phyloP scores from a whole-genome alignment of 1,140 invertebrate species.

The Temnothorax longispinosus region DNA sequence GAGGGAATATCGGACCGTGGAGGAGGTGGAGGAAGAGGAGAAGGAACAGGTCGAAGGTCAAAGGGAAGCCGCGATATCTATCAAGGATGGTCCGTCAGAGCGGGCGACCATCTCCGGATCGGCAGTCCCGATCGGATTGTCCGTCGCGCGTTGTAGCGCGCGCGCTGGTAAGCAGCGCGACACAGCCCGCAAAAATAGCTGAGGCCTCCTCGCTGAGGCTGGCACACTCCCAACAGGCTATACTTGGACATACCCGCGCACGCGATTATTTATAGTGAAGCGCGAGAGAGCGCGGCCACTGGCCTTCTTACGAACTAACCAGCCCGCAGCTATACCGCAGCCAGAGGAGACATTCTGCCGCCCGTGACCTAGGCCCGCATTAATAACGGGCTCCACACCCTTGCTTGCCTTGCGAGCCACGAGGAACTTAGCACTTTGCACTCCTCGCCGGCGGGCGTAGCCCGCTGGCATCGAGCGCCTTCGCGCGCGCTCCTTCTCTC shows the following conservation, averaged over 20 bases:
- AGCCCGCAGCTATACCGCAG: constrained; percentile 72
- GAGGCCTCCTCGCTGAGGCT: constrained; percentile 84
- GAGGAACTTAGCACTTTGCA: constrained; percentile 50
- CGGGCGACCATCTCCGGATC: constrained; percentile 32
- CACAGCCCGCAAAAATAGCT: constrained; percentile 85
- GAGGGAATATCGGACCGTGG: constrained; percentile 1
- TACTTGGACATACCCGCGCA: constrained; percentile 89
- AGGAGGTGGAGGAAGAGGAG: not conserved
- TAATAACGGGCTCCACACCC: constrained; percentile 81
- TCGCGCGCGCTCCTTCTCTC: not conserved
- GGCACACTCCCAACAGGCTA: constrained; percentile 89
- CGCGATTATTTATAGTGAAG: constrained; percentile 87
- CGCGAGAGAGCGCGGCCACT: constrained; percentile 85
- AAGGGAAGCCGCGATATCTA: not conserved
- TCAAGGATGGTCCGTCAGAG: not conserved
- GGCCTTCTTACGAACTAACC: constrained; percentile 86
- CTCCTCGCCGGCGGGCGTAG: constrained; percentile 20
- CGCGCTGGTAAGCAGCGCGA: constrained; percentile 79
- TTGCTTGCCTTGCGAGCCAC: constrained; percentile 52
- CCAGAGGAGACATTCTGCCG: constrained; percentile 79
- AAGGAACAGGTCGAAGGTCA: not conserved
- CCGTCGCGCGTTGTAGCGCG: constrained; percentile 77
- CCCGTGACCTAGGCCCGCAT: constrained; percentile 87
- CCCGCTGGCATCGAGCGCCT: constrained; percentile 6
- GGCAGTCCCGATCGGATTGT: constrained; percentile 77